Evolutionary conservation across 2,888 invertebrate species (phyloP).

Genomic region (Parapristionchus giblindavisi): DNA sequence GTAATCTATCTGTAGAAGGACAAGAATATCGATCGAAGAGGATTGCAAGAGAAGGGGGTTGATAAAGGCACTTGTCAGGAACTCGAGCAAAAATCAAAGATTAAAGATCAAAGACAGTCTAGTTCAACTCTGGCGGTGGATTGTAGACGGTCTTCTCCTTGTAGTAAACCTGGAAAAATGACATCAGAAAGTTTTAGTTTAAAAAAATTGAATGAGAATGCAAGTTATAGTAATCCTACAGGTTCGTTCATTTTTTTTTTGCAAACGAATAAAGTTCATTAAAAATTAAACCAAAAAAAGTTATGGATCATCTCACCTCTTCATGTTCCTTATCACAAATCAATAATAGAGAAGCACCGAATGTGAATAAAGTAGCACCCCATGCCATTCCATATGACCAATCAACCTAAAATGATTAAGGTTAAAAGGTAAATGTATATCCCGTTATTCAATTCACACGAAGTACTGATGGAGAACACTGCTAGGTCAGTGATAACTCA

Average conservation of each 20-base stretch:
- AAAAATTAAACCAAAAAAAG: too few relatives aligned
- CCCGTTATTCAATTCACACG: too few relatives aligned
- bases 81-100: too few relatives aligned
- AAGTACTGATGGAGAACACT: too few relatives aligned
- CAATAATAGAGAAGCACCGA: constrained; percentile 90
- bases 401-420: constrained; percentile 81
- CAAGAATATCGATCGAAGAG: not conserved
- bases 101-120: not conserved
- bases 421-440: not conserved
- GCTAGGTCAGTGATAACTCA: too few relatives aligned
- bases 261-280: not conserved
- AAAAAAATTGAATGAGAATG: not conserved
- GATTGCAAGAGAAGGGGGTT: too few relatives aligned
- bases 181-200: not conserved
- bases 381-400: constrained; percentile 98
- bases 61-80: too few relatives aligned
- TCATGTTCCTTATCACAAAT: constrained; percentile 97
- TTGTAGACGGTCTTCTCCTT: constrained; percentile 88
- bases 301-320: constrained; percentile 73
- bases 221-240: not conserved
- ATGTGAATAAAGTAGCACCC: constrained; percentile 94
- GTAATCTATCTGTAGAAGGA: constrained; percentile 8
- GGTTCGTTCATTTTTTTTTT: not conserved
- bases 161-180: constrained; percentile 74
- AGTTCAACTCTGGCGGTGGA: constrained; percentile 62